phyloP scores from a whole-genome alignment of 2,797 vertebrate genomes.

The Monodelphis domestica region DNA sequence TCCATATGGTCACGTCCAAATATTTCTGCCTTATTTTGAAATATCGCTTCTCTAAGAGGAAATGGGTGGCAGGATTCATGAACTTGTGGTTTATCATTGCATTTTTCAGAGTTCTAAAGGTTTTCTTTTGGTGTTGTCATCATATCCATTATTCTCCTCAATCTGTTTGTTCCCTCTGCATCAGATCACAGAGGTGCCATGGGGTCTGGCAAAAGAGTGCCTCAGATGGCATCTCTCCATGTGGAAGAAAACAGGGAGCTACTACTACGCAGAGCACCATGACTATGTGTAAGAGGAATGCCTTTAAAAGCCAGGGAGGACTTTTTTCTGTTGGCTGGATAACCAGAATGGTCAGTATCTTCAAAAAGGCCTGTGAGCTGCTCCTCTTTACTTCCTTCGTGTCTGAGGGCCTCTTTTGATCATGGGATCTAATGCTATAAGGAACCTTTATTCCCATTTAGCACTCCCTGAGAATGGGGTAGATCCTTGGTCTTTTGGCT shows the following conservation, averaged over 20 bases:
- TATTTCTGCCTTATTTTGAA: too few species aligned
- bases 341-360: slow-evolving; percentile 35
- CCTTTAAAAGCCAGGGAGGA: not conserved
- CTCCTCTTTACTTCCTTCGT: not conserved
- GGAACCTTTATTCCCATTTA: not conserved
- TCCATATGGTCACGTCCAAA: too few species aligned
- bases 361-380: slow-evolving; percentile 31
- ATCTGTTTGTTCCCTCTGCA: too few species aligned
- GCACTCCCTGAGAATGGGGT: not conserved
- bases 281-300: not conserved
- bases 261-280: not conserved
- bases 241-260: not conserved
- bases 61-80: too few species aligned
- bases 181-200: too few species aligned
- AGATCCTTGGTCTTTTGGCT: too few species aligned
- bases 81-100: too few species aligned
- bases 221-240: not conserved
- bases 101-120: too few species aligned
- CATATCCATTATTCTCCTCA: too few species aligned
- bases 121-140: too few species aligned
- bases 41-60: too few species aligned
- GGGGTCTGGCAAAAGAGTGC: too few species aligned
- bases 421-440: not conserved
- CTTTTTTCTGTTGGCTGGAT: not conserved
- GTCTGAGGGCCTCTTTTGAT: not conserved